These are phyloP conservation scores for Crypturellus tataupa DNA, from an alignment of 2,797 vertebrate genomes.

Conservation along the genomic window DNA sequence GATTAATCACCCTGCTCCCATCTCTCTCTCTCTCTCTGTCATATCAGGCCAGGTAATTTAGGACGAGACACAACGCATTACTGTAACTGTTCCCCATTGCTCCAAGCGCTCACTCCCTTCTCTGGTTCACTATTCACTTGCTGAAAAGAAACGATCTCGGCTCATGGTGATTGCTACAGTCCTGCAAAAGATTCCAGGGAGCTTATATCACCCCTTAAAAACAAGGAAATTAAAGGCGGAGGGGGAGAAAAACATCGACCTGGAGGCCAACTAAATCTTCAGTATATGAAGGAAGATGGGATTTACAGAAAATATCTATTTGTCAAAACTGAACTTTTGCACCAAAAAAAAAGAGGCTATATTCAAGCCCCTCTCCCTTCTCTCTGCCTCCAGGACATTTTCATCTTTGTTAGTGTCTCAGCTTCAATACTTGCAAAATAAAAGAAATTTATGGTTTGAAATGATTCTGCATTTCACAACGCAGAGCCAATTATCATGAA, in stretches of 20 bases:
- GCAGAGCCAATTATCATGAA: slow-evolving; percentile 47
- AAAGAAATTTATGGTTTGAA: slow-evolving; percentile 41
- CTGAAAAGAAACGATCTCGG: background rate
- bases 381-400: slow-evolving; percentile 9
- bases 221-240: background rate
- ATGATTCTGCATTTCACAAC: background rate
- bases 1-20: background rate
- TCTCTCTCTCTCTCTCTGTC: background rate
- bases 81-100: background rate
- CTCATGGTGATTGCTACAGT: background rate
- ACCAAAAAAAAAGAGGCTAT: background rate
- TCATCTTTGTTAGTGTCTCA: background rate
- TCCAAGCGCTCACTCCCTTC: background rate
- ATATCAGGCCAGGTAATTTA: rapidly evolving
- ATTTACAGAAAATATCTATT: background rate
- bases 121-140: background rate
- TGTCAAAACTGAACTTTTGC: background rate
- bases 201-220: background rate
- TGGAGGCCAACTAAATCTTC: background rate
- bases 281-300: background rate
- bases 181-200: background rate
- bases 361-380: background rate
- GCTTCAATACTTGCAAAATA: slow-evolving; percentile 50
- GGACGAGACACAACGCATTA: background rate
- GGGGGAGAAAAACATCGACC: background rate